Evolutionary conservation across 2,888 invertebrate species (phyloP), one percentile per base, ranked within the genome.

Genomic region (Callinectes sapidus): DNA sequence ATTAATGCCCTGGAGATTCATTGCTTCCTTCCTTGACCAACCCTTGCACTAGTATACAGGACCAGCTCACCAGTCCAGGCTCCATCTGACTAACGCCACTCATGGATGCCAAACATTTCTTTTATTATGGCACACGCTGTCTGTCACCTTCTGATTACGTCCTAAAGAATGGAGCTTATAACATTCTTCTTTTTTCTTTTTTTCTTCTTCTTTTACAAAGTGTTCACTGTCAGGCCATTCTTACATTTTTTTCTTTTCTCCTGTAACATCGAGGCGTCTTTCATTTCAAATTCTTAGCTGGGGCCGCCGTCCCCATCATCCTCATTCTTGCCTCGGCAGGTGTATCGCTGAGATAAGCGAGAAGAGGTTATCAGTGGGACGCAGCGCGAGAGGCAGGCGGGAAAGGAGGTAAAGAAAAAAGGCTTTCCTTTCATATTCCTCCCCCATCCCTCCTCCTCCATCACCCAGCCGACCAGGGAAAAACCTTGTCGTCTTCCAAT

Each of bases 401-500:
- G 81, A 81, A 81, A 16, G 71, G 71, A 71, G 28, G 71, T n/a
- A 71, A 71, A 71, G 71, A 71, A 71, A 28, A 28, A 71, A n/a
- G 23, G 23, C 81, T 81, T 16, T 35, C 16, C 35, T 81, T 28
- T 28, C 23, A 14, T 35, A 35, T 35, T 81, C 81, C 81, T 35
- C 23, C 32, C 32, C 35, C 23, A 2, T 35, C 35, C 35, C 35
- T 81, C 35, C 35, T 81, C 16, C 35, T 28, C 28, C 71, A 71
- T 71, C 71, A 81, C 35, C 14, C 23, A 81, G 81, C 14, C 81
- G 81, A 81, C 35, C 81, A 35, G 81, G 32, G 16, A 81, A 81
- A 81, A 35, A 16, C 81, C 35, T 81, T 35, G 81, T 32, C 81
- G 81, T 81, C 81, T 14, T 81, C 81, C 81, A 81, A 81, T 81